These are phyloP conservation scores for Latrodectus hesperus DNA, from an alignment of 2,888 invertebrate genomes.

Conservation along the genomic window DNA sequence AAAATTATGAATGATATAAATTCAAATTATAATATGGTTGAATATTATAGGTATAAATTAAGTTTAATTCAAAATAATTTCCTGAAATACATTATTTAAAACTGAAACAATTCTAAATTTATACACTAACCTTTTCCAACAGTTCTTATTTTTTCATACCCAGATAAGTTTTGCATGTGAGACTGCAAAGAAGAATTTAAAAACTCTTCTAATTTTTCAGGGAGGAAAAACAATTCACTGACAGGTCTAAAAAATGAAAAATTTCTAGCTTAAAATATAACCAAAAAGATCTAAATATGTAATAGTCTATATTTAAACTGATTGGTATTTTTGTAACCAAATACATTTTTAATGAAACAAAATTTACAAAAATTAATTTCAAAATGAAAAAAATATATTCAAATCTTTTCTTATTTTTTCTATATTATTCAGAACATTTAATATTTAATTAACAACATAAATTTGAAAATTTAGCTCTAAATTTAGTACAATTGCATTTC, in stretches of 20 bases:
- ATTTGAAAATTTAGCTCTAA: no score
- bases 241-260: conserved; percentile 60
- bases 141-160: conserved; percentile 79
- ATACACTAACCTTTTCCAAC: conserved; percentile 79
- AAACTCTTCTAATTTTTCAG: conserved; percentile 71
- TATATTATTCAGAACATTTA: no score
- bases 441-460: no score
- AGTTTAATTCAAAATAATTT: neutral
- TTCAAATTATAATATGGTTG: neutral
- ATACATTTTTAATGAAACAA: neutral
- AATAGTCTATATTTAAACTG: neutral
- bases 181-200: conserved; percentile 60
- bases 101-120: neutral
- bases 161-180: conserved; percentile 65
- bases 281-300: no score
- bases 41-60: neutral
- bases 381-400: neutral
- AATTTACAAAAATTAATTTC: conserved; percentile 2
- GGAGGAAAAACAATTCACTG: conserved; percentile 72
- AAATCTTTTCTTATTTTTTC: no score
- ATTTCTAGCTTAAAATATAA: neutral
- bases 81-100: neutral
- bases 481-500: no score
- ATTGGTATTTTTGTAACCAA: neutral
- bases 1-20: neutral